phyloP scores from a whole-genome alignment of 2,888 invertebrate genomes.

The Acronicta aceris region DNA sequence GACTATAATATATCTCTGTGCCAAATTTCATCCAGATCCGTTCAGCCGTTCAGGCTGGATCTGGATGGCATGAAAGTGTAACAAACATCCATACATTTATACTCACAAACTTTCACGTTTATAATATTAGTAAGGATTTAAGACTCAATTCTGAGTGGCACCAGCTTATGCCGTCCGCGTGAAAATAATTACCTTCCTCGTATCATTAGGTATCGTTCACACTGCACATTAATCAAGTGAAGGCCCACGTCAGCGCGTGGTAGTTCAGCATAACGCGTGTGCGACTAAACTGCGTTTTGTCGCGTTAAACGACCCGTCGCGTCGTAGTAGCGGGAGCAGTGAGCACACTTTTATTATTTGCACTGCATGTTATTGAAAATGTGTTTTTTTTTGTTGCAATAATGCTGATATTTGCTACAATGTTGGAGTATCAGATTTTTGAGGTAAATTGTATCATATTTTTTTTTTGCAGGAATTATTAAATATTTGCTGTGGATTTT shows the following conservation, averaged over 20 bases:
- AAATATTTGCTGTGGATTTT: too few species aligned
- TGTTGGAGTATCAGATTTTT: neutral
- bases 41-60: too few species aligned
- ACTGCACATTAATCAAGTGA: constrained; percentile 29
- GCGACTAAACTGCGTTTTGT: constrained; percentile 38
- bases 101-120: too few species aligned
- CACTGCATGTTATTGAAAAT: neutral
- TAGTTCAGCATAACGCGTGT: constrained; percentile 10
- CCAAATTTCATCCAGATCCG: too few species aligned
- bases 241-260: constrained; percentile 25
- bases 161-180: constrained; percentile 5
- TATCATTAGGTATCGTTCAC: constrained; percentile 32
- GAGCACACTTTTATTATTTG: constrained; percentile 2
- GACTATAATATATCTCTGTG: too few species aligned
- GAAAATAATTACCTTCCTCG: constrained; percentile 15
- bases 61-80: too few species aligned
- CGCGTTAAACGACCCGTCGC: constrained; percentile 11
- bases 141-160: constrained; percentile 12
- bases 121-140: too few species aligned
- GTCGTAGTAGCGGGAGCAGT: constrained; percentile 1
- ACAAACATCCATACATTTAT: too few species aligned
- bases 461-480: too few species aligned
- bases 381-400: neutral
- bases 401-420: too few species aligned
- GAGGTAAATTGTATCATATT: too few species aligned